phyloP scores from a whole-genome alignment of 1,140 invertebrate genomes.

The Trinorchestia longiramus region DNA sequence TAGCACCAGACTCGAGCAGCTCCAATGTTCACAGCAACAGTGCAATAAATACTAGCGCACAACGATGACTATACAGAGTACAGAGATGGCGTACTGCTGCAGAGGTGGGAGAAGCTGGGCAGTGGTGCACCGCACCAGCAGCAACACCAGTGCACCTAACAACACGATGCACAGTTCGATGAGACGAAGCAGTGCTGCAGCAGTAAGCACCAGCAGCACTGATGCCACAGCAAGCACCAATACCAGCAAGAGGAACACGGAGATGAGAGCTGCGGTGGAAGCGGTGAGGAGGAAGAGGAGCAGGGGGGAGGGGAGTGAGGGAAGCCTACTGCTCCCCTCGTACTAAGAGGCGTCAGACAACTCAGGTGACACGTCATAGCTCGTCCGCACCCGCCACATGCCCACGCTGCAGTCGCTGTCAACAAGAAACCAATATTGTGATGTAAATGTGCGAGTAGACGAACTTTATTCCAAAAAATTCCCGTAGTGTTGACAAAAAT shows the following conservation, averaged over 20 bases:
- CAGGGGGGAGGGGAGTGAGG: not conserved
- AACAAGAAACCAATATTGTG: not conserved
- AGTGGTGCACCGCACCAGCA: not conserved
- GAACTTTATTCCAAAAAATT: not conserved
- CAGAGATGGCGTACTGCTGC: not conserved
- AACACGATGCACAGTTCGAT: not conserved
- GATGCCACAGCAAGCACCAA: not conserved
- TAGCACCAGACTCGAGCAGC: not conserved
- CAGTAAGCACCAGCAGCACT: not conserved
- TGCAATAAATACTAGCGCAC: not conserved
- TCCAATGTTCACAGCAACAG: not conserved
- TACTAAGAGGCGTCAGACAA: constrained; percentile 66
- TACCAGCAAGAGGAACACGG: not conserved
- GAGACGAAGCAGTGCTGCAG: not conserved
- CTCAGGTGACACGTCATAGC: constrained; percentile 69
- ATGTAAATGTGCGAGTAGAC: not conserved
- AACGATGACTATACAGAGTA: not conserved
- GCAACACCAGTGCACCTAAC: not conserved
- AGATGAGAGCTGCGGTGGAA: not conserved
- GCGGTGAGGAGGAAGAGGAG: not conserved
- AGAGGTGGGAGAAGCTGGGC: not conserved
- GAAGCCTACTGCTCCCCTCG: constrained; percentile 10
- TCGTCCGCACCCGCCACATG: constrained; percentile 68
- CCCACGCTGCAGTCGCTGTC: constrained; percentile 68
- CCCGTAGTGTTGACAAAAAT: not conserved